Evolutionary conservation across 2,888 invertebrate genomes (phyloP).

Genomic region (Eretmocerus hayati): DNA sequence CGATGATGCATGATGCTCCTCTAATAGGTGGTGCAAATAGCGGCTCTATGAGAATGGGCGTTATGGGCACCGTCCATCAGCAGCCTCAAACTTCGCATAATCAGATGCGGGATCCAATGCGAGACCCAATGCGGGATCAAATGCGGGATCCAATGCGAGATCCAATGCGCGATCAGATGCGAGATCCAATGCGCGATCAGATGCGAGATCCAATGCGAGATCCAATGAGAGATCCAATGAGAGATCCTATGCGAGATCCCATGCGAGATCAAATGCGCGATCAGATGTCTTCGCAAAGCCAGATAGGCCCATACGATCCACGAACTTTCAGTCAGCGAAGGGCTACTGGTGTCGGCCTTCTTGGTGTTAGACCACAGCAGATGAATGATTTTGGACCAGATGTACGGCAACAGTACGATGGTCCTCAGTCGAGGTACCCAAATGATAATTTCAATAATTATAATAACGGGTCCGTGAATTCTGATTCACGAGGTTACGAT

Average conservation of each 20-base stretch:
- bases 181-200: not conserved
- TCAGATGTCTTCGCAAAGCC: slow-evolving; percentile 29
- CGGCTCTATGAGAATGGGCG: slow-evolving; percentile 51
- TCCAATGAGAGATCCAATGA: too few species aligned
- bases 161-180: not conserved
- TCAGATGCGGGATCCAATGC: not conserved
- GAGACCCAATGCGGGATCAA: not conserved
- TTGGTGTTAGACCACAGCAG: slow-evolving; percentile 37
- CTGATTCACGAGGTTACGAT: slow-evolving; percentile 28
- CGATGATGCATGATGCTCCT: slow-evolving; percentile 29
- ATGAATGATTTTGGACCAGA: slow-evolving; percentile 34
- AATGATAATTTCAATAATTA: slow-evolving; percentile 12
- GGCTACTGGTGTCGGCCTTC: slow-evolving; percentile 38
- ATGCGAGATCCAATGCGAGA: not conserved
- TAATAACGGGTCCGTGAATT: slow-evolving; percentile 25
- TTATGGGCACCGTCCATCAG: slow-evolving; percentile 27
- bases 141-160: not conserved
- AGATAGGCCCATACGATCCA: slow-evolving; percentile 38
- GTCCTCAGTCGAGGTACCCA: slow-evolving; percentile 21
- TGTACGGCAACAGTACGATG: slow-evolving; percentile 31
- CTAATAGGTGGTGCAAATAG: slow-evolving; percentile 44
- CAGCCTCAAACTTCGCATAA: not conserved
- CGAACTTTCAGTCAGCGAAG: slow-evolving; percentile 33
- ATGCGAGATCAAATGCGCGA: not conserved
- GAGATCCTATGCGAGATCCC: too few species aligned